Evolutionary conservation across 64 coral and sea anemone genomes (phyloP).

Genomic region (Trachythela sp.): DNA sequence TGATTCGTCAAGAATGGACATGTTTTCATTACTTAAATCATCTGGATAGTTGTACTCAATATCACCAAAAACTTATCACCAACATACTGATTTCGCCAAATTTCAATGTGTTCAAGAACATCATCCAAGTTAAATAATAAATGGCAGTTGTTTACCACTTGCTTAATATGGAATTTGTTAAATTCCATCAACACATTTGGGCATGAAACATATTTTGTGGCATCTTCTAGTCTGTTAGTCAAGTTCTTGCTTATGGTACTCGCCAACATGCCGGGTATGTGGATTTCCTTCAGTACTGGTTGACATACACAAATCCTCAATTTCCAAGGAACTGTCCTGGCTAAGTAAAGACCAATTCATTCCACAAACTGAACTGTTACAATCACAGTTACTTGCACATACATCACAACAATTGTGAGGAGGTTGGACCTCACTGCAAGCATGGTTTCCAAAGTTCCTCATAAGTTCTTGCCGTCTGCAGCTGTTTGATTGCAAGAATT

Average conservation of each 20-base stretch:
- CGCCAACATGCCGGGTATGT: too few relatives aligned
- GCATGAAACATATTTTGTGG: too few relatives aligned
- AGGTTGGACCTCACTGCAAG: too few relatives aligned
- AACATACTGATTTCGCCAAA: constrained; percentile 45
- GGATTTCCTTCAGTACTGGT: neutral
- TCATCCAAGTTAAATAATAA: constrained; percentile 24
- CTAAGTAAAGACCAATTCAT: constrained; percentile 17
- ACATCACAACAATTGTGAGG: too few relatives aligned
- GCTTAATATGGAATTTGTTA: constrained; percentile 30
- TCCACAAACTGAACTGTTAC: too few relatives aligned
- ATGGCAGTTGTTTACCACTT: constrained; percentile 21
- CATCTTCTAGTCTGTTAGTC: too few relatives aligned
- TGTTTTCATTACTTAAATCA: constrained; percentile 26
- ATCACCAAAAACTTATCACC: constrained; percentile 52
- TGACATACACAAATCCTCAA: neutral
- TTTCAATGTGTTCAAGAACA: constrained; percentile 29
- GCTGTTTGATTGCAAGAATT: too few relatives aligned
- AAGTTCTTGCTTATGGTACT: too few relatives aligned
- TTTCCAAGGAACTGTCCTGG: neutral
- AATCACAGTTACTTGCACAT: too few relatives aligned
- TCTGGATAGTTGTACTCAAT: constrained; percentile 1
- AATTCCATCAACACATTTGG: constrained; percentile 27
- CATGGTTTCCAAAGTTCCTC: too few relatives aligned
- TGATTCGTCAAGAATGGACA: constrained; percentile 22
- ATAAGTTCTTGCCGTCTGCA: too few relatives aligned